phyloP scores from a whole-genome alignment of 2,113 vertebrate species.

The Strix aluco region DNA sequence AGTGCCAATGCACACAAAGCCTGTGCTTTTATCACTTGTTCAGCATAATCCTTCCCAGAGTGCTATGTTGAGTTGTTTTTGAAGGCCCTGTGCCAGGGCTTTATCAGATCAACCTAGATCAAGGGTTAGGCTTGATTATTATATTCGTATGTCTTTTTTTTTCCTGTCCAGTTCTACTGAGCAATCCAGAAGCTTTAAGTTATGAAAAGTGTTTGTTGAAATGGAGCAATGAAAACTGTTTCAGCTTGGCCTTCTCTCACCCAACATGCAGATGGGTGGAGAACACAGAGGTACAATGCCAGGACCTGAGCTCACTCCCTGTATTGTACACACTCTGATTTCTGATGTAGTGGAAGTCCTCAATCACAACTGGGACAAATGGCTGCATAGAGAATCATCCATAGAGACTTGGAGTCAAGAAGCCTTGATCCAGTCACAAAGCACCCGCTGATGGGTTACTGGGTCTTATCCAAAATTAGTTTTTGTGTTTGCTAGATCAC shows the following conservation, averaged over 20 bases:
- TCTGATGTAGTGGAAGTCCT: neutral
- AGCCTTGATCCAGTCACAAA: neutral
- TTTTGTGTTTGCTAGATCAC: neutral
- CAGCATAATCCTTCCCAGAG: constrained; percentile 6
- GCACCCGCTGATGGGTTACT: neutral
- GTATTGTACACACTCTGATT: neutral
- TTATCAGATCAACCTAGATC: constrained; percentile 51
- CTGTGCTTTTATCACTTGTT: constrained; percentile 30
- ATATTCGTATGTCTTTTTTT: neutral
- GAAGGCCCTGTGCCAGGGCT: constrained; percentile 4
- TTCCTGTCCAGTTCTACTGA: neutral
- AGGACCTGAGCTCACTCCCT: neutral
- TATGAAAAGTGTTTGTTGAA: neutral
- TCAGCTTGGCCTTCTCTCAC: neutral
- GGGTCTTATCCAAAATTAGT: neutral
- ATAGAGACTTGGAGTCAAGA: neutral
- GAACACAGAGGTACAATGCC: fast-evolving
- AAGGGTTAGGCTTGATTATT: constrained; percentile 30
- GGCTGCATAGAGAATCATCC: neutral
- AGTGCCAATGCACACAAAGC: constrained; percentile 21
- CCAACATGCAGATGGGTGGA: neutral
- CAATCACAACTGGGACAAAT: neutral
- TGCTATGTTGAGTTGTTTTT: neutral
- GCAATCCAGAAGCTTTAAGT: neutral
- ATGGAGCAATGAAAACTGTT: neutral